A percentile compares a stretch with the other conserved stretches of the same genome.
Conservation (phyloP, 2,888 invertebrate genomes). For the Caradrina clavipalpis region DNA sequence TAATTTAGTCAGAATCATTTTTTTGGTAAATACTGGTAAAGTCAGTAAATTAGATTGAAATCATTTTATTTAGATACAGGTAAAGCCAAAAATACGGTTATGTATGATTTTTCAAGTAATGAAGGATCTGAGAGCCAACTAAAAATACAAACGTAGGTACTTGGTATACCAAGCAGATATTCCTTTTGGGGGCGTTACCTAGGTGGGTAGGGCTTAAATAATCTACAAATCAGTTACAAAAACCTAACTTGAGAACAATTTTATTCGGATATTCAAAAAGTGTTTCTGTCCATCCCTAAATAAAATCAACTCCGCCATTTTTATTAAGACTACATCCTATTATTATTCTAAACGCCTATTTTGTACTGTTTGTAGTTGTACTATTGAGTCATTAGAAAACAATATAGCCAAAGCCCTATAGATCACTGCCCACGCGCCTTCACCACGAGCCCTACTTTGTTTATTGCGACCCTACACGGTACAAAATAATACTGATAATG, state of each 20-base stretch:
- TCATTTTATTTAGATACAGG: too few species aligned
- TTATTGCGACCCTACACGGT: constrained; percentile 82
- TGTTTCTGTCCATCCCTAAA: not conserved
- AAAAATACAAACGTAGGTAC: too few species aligned
- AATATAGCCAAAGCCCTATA: constrained; percentile 82
- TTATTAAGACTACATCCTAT: not conserved
- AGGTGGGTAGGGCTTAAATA: not conserved
- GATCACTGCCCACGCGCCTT: constrained; percentile 86
- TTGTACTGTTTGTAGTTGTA: constrained; percentile 46
- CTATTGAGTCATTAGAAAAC: constrained; percentile 88
- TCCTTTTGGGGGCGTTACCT: not conserved
- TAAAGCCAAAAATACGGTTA: not conserved
- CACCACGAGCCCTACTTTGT: constrained; percentile 80
- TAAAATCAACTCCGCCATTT: not conserved
- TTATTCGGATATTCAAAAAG: not conserved
- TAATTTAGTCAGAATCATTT: too few species aligned
- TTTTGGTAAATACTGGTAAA: too few species aligned
- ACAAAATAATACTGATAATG: constrained; percentile 72
- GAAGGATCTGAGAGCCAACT: too few species aligned
- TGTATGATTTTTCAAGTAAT: not conserved
- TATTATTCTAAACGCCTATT: constrained; percentile 30
- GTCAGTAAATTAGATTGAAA: not conserved
- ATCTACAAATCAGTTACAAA: not conserved
- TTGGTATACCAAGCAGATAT: not conserved
- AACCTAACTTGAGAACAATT: not conserved